Base-by-base conservation (phyloP, 2,113 vertebrate genomes). In the Triplophysa tibetana region DNA sequence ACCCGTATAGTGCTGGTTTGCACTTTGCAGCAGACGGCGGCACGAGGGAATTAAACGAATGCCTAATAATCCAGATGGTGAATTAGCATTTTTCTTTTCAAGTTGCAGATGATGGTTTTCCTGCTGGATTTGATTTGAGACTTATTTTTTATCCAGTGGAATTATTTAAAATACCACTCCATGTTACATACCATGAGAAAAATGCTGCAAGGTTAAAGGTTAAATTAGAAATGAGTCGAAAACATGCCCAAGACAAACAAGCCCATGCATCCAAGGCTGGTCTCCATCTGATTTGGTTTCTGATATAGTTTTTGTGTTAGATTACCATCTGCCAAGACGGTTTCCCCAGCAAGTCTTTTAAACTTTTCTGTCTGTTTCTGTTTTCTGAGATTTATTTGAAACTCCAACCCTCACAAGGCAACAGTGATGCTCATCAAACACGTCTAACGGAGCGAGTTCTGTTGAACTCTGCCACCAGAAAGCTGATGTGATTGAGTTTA, bases 11-110 rank as follows among this genome's bases (percentile, higher is more conserved):
- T 16, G 3, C 7, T 24, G 12, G 17, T 72, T 78, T 50, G 62
- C 43, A 61, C 76, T 72, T 78, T 50, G 62, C 43, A 61, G 81
- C 69, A 72, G 78, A 72, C 61, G 69, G 56, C 48, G n/a, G 24
- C 70, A 67, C 41, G 38, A 66, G 70, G 58, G 65, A 79, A 75
- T 66, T 63, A 65, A 62, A 56, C 60, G 63, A 81, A 52, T 69
- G 66, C 52, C 48, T 74, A 60, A 67, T 82, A 77, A 82, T 74
- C 83, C 91, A 92, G 88, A 91, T 92, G 92, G 93, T 86, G 77
- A 89, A 93, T 93, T 93, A 92, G 86, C 90, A 91, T 91, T 90
- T 90, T 41, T 45, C 83, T 78, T 76, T 65, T 54, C 19, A 77
- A 81, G 81, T 77, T 86, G 77, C 85, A 87, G 89, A 75, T 85